Base-by-base conservation (phyloP, 1,140 invertebrate species). In the Brachionus angularis region DNA sequence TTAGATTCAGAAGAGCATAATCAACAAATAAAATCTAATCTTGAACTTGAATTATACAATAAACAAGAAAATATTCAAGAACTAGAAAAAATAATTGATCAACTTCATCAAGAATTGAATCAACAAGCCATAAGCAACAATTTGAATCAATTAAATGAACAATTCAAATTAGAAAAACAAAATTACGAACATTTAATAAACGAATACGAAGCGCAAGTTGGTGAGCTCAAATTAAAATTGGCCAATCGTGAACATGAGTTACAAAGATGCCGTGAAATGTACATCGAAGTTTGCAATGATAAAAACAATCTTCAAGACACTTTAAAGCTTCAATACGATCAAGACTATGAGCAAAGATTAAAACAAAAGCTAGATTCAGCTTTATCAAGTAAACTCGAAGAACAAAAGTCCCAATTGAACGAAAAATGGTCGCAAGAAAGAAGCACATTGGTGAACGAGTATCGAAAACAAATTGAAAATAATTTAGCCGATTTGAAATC, bases 351-450 rank as follows among this genome's bases (percentile, higher is more conserved):
- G 23, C 1, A n/a, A 5, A 67, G 36, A 21, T 33, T 67, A 7
- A 50, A 67, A 23, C 62, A 67, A 34, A 46, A 34, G 47, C 33
- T 67, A 27, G 62, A 67, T 29, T n/a, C 39, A 1, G 10, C 39
- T 16, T 25, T 58, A 18, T 31, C 53, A 3, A 47, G 33, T 12
- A 46, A 50, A 33, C 16, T 67, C n/a, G 47, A 50, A n/a, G 42
- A 67, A 27, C 42, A 67, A 50, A 67, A 50, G 47, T 33, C 25
- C 33, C 7, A 1, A 5, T 29, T 67, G 4, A 67, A 50, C 29
- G 62, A 67, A 67, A 67, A 67, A 36, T 67, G 62, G 62, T 67
- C 47, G 12, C 27, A 67, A 31, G 62, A 67, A 18, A 18, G 47
- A 34, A 67, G 27, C 4, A 67, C 21, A 47, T 25, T 67, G 10